phyloP scores from a whole-genome alignment of 2,113 vertebrate species.

The Motacilla tschutschensis region DNA sequence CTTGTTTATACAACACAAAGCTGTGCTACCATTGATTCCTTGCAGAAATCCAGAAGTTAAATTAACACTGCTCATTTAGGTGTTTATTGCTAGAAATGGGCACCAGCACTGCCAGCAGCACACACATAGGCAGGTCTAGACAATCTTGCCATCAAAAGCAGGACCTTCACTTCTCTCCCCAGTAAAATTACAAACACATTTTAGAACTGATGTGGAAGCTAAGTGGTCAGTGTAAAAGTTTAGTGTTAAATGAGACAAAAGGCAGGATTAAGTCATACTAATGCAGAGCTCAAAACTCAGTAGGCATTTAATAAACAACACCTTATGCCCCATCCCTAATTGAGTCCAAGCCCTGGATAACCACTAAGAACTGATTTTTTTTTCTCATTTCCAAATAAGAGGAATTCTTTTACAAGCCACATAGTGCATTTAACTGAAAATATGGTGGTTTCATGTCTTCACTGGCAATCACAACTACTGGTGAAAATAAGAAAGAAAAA shows the following conservation, averaged over 20 bases:
- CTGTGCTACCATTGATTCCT: fast-evolving
- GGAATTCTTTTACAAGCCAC: background rate
- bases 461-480: fast-evolving
- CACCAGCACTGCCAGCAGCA: background rate
- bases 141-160: fast-evolving
- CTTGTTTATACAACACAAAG: background rate
- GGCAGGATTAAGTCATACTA: background rate
- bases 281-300: background rate
- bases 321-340: background rate
- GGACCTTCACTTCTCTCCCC: background rate
- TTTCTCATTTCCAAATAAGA: background rate
- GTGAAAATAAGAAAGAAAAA: background rate
- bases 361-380: background rate
- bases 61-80: background rate
- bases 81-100: background rate
- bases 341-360: background rate
- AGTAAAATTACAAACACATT: background rate
- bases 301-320: background rate
- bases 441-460: background rate
- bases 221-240: background rate
- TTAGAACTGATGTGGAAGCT: background rate
- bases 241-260: background rate
- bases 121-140: too few species aligned
- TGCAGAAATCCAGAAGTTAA: background rate
- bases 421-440: background rate